Percentiles rank a stretch among this genome's conserved stretches.
These are phyloP conservation scores for Ceyx cyanopectus DNA, from an alignment of 2,113 vertebrate species.

Conservation along the genomic window DNA sequence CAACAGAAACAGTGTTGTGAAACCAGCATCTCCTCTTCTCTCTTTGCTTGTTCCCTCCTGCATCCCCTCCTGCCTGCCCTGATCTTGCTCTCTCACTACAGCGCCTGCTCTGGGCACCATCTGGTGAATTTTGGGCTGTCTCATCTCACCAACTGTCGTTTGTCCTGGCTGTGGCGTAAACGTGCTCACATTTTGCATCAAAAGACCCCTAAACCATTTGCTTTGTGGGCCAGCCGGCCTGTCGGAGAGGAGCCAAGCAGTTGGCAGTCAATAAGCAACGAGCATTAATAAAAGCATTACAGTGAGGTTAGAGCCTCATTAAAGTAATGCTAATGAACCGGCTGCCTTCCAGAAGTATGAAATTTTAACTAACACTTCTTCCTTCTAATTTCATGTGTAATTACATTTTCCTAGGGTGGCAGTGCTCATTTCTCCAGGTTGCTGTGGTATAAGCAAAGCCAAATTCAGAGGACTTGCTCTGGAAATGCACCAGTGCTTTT, in stretches of 20 bases:
- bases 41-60: not conserved
- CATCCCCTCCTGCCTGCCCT: not conserved
- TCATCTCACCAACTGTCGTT: conserved; percentile 63
- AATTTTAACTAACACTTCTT: conserved; percentile 53
- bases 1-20: not conserved
- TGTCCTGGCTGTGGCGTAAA: conserved; percentile 52
- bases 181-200: conserved; percentile 10
- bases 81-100: not conserved
- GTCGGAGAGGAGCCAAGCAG: conserved; percentile 58
- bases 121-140: conserved; percentile 53
- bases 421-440: not conserved
- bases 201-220: conserved; percentile 29
- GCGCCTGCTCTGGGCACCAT: conserved; percentile 43
- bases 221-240: conserved; percentile 48
- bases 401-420: conserved; percentile 20
- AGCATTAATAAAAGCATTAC: conserved; percentile 66
- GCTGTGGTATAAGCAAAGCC: not conserved
- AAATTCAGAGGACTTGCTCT: not conserved
- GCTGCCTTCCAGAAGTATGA: conserved; percentile 49
- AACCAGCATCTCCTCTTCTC: not conserved
- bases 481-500: not conserved
- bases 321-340: conserved; percentile 62
- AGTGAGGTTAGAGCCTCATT: conserved; percentile 64
- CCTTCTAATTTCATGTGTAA: conserved; percentile 57
- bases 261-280: conserved; percentile 21